phyloP scores from a whole-genome alignment of 1,140 invertebrate species.

The Aphis craccivora region DNA sequence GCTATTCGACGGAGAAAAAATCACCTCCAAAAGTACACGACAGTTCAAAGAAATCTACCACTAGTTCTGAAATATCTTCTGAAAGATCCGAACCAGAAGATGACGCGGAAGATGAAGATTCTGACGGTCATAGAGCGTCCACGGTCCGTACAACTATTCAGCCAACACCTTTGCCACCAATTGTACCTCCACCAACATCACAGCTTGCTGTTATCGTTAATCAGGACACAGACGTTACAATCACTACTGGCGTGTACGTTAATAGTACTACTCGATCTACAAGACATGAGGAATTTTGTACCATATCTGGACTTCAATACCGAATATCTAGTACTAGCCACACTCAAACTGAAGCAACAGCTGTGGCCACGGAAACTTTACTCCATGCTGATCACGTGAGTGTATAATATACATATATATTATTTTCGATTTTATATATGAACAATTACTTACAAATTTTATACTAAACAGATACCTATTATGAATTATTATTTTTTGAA shows the following conservation, averaged over 20 bases:
- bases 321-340: slow-evolving; percentile 78
- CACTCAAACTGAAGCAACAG: slow-evolving; percentile 79
- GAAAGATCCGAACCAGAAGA: slow-evolving; percentile 57
- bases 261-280: slow-evolving; percentile 76
- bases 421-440: not conserved
- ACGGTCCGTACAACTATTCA: slow-evolving; percentile 39
- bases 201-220: slow-evolving; percentile 59
- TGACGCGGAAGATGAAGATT: slow-evolving; percentile 65
- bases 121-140: slow-evolving; percentile 65
- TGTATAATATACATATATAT: not conserved
- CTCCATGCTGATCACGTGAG: slow-evolving; percentile 60
- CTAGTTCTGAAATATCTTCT: slow-evolving; percentile 46
- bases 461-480: not conserved
- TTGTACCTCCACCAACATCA: slow-evolving; percentile 40
- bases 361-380: slow-evolving; percentile 72
- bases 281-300: slow-evolving; percentile 83
- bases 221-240: slow-evolving; percentile 85
- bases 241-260: slow-evolving; percentile 82
- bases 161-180: slow-evolving; percentile 38
- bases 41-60: slow-evolving; percentile 50
- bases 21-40: slow-evolving; percentile 60
- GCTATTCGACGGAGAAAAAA: slow-evolving; percentile 80
- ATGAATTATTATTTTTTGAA: not conserved
- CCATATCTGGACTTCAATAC: slow-evolving; percentile 83
- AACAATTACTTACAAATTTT: not conserved